Evolutionary conservation across 2,113 vertebrate species (phyloP).

Genomic region (Cygnus buccinator): DNA sequence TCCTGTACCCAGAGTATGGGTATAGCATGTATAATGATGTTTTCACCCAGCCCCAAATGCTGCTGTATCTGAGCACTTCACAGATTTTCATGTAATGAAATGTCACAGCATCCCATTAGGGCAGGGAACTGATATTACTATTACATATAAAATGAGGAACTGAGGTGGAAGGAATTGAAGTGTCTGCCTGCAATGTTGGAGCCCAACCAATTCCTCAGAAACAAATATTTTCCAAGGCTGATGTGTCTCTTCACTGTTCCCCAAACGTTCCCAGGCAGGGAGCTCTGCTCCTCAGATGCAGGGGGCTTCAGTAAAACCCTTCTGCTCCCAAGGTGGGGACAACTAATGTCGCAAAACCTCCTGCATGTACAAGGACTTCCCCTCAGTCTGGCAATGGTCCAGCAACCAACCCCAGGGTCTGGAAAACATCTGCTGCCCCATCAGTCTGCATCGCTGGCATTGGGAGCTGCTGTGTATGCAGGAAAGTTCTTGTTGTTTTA

Average conservation of each 20-base stretch:
- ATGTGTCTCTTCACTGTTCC: background rate
- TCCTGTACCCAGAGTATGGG: background rate
- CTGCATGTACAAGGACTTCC: background rate
- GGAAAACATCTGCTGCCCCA: background rate
- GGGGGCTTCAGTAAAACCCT: background rate
- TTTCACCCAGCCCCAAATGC: background rate
- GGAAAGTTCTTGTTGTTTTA: background rate
- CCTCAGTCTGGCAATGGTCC: background rate
- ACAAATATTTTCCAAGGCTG: background rate
- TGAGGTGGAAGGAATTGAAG: background rate
- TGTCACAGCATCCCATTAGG: background rate
- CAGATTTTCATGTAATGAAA: background rate
- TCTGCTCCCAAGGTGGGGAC: background rate
- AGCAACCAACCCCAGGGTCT: background rate
- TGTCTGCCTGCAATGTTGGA: background rate
- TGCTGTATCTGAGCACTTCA: background rate
- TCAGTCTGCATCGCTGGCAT: background rate
- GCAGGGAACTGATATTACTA: background rate
- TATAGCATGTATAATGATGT: background rate
- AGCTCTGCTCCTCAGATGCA: background rate
- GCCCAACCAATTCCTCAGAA: background rate
- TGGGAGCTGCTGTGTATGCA: background rate
- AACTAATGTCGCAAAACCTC: background rate
- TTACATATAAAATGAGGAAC: background rate
- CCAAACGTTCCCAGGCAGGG: accelerated